Evolutionary conservation across 2,113 vertebrate species (phyloP).

Genomic region (Poicephalus meyeri): DNA sequence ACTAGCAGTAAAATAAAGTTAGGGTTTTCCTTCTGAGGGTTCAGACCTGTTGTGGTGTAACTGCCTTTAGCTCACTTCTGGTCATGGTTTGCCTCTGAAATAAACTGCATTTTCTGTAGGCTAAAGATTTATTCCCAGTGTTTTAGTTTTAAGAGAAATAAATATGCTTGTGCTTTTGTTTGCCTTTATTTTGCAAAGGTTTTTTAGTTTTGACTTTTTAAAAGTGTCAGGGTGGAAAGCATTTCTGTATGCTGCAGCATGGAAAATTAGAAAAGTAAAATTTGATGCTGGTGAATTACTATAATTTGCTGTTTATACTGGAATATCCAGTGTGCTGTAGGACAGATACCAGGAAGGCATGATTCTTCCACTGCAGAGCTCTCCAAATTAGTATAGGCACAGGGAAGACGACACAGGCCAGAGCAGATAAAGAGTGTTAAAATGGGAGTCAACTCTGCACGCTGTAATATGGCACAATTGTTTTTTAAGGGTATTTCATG

Average conservation of each 20-base stretch:
- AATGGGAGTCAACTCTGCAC: neutral
- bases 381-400: neutral
- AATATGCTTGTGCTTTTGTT: neutral
- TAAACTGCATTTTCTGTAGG: neutral
- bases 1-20: neutral
- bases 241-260: neutral
- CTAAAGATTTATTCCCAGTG: neutral
- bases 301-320: neutral
- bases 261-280: neutral
- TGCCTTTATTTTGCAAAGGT: neutral
- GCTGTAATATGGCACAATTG: neutral
- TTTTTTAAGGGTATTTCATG: constrained; percentile 35
- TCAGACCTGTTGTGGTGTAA: neutral
- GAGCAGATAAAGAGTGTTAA: neutral
- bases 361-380: neutral
- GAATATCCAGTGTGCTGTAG: neutral
- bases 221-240: neutral
- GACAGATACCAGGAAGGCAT: neutral
- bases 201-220: neutral
- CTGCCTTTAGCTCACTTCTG: neutral
- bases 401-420: neutral
- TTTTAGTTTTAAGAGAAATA: neutral
- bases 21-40: neutral
- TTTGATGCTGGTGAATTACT: neutral
- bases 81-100: constrained; percentile 41